phyloP scores from a whole-genome alignment of 2,888 invertebrate species.

The Chrysina gloriosa region DNA sequence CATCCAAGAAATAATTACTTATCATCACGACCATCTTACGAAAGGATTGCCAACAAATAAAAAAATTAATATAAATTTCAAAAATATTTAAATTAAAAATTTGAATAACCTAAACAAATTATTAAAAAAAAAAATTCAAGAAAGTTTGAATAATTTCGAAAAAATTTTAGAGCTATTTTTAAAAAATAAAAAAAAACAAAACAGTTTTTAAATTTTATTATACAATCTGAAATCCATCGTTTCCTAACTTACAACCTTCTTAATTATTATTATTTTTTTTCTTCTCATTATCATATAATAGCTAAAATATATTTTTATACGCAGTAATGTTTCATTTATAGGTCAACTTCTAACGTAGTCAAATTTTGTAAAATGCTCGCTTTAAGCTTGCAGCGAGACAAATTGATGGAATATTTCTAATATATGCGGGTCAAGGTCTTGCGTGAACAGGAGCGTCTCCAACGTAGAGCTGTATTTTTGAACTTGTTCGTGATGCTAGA shows the following conservation, averaged over 20 bases:
- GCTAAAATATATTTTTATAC: background rate
- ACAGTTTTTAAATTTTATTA: background rate
- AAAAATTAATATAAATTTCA: too few species aligned
- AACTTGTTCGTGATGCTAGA: conserved; percentile 96
- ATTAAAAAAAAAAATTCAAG: too few species aligned
- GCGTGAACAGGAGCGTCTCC: conserved; percentile 95
- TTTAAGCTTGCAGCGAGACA: conserved; percentile 84
- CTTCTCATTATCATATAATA: background rate
- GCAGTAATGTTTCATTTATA: background rate
- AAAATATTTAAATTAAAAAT: too few species aligned
- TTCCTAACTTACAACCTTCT: background rate
- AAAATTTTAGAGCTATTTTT: too few species aligned
- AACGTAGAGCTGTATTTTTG: conserved; percentile 96
- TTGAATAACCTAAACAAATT: too few species aligned
- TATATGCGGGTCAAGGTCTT: conserved; percentile 95
- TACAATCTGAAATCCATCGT: background rate
- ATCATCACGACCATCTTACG: too few species aligned
- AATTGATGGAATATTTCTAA: conserved; percentile 98
- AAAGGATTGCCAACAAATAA: too few species aligned
- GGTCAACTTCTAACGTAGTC: background rate
- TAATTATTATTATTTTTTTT: background rate
- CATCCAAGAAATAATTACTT: background rate
- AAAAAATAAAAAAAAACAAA: too few species aligned
- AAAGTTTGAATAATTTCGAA: too few species aligned
- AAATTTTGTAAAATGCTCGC: background rate